A percentile compares a stretch with the other conserved stretches of the same genome.
These are phyloP conservation scores for Luperina testacea DNA, from an alignment of 2,888 invertebrate species.

Conservation along the genomic window DNA sequence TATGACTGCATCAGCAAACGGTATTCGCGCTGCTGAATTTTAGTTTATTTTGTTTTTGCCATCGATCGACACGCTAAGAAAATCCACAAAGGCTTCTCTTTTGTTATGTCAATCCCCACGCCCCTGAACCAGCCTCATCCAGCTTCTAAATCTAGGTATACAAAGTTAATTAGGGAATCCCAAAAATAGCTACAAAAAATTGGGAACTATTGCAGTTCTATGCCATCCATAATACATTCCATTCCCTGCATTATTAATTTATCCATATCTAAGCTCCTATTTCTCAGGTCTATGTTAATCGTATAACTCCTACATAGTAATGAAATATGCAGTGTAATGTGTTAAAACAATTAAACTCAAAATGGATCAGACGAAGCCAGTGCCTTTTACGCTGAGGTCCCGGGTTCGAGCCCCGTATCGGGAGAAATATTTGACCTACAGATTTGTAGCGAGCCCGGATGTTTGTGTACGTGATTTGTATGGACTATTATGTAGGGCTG, in stretches of 20 bases:
- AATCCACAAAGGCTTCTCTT: not conserved
- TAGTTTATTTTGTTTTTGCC: no score
- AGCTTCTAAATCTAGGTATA: not conserved
- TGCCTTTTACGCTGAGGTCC: slow-evolving; percentile 56
- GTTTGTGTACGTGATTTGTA: slow-evolving; percentile 58
- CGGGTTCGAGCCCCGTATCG: slow-evolving; percentile 55
- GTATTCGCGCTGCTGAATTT: no score
- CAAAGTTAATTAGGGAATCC: no score
- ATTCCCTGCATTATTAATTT: not conserved
- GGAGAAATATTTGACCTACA: slow-evolving; percentile 61
- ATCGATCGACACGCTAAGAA: no score
- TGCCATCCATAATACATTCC: not conserved
- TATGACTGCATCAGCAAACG: no score
- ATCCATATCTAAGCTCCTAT: not conserved
- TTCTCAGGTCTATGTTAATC: not conserved
- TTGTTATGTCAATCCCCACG: not conserved
- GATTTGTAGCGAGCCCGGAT: slow-evolving; percentile 56
- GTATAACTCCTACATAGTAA: not conserved
- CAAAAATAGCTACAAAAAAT: not conserved
- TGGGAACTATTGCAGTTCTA: not conserved
- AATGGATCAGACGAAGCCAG: slow-evolving; percentile 46
- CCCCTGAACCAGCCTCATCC: not conserved
- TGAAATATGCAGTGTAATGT: not conserved
- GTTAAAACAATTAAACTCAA: slow-evolving; percentile 57
- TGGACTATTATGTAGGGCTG: slow-evolving; percentile 25